Conservation (phyloP, 2,888 invertebrate species). For the Nomada fucata region DNA sequence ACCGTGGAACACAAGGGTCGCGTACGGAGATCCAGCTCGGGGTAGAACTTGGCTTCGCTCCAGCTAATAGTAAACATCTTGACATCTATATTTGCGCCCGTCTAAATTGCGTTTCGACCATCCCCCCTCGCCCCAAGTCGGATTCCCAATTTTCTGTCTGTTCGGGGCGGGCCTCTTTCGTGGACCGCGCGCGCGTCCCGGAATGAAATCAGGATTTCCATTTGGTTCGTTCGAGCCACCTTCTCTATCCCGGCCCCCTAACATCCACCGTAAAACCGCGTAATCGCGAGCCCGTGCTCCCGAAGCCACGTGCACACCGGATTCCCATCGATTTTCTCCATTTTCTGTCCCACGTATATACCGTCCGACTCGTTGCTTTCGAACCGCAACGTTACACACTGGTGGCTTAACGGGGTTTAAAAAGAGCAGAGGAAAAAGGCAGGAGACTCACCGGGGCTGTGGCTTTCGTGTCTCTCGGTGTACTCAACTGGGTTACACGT, state of each 20-base stretch:
- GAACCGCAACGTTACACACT: constrained; percentile 38
- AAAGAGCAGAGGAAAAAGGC: not conserved
- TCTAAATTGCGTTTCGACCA: constrained; percentile 79
- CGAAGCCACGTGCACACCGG: constrained; percentile 19
- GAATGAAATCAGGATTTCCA: constrained; percentile 73
- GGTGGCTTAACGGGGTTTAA: constrained; percentile 21
- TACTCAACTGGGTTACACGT: not conserved
- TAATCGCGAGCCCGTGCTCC: constrained; percentile 44
- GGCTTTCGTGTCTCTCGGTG: not conserved
- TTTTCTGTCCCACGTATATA: not conserved
- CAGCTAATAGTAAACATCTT: constrained; percentile 82
- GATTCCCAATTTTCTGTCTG: constrained; percentile 51
- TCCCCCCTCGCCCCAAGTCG: constrained; percentile 36
- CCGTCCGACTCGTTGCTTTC: constrained; percentile 21
- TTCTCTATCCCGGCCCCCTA: not conserved
- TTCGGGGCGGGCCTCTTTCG: constrained; percentile 16
- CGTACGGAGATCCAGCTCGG: constrained; percentile 75
- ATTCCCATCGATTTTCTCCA: constrained; percentile 20
- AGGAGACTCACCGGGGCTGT: constrained; percentile 42
- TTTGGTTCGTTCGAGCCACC: constrained; percentile 58
- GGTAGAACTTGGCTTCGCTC: constrained; percentile 74
- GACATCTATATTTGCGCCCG: constrained; percentile 80
- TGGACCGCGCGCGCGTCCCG: constrained; percentile 47
- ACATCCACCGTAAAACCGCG: constrained; percentile 33
- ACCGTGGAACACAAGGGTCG: constrained; percentile 59